Evolutionary conservation across 2,888 invertebrate genomes (phyloP), one percentile per base, ranked within the genome.

Genomic region (Chymomyza procnemis): DNA sequence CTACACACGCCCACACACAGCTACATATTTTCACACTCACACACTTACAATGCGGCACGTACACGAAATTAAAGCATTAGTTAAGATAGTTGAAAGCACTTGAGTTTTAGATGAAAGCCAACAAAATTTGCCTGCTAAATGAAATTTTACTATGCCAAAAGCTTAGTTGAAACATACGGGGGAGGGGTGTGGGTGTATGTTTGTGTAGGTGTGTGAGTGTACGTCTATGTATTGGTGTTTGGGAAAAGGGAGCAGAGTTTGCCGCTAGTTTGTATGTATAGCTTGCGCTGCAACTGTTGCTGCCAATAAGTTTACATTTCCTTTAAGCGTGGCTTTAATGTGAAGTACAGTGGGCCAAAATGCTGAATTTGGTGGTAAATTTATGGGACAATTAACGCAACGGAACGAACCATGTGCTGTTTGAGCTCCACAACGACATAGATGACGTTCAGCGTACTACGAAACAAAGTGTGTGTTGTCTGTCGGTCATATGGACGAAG

Each of bases 41-140:
- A 41, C 34, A 12, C 34, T 41, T 12, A 41, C 12, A 41, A 1
- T 41, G 34, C 12, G 26, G 26, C 34, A 41, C 34, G 34, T 41
- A 41, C 34, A 41, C 34, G 34, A 41, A 41, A 41, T 41, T 41
- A 41, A 41, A 41, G 34, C 34, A 41, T 41, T 41, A 41, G 12
- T 41, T 41, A 41, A 41, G 3, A 5, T 41, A 41, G 34, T 41
- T 41, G 34, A 41, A 41, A 41, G 34, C 34, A 12, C 34, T 41
- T 41, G 34, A 41, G 34, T 41, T 41, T 41, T 41, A 41, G 34
- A 41, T 41, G 34, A 41, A 41, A 41, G 34, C 34, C 9, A 41
- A 41, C 18, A 54, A 19, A 54, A 50, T 50, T 50, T 50, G 48
- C 14, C 48, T 54, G 54, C 54, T 21, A 54, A 50, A 50, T 18